Percentiles rank a stretch among this genome's conserved stretches.
phyloP scores from a whole-genome alignment of 1,140 invertebrate genomes.

The Rhagoletis zephyria region DNA sequence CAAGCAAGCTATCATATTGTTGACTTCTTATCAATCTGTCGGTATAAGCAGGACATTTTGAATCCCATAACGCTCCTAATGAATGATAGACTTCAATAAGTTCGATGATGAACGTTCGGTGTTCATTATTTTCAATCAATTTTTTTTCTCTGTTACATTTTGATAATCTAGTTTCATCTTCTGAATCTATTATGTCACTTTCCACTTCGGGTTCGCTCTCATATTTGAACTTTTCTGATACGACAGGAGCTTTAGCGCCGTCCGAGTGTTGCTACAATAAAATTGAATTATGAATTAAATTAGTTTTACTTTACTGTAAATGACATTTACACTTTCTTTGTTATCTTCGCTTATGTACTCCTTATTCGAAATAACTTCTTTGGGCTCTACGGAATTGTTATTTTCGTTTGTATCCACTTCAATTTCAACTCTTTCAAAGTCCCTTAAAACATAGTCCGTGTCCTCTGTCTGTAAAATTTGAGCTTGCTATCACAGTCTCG shows the following conservation, averaged over 20 bases:
- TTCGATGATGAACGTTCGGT: conserved; percentile 13
- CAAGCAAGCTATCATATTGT: conserved; percentile 36
- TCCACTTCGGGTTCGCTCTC: neutral
- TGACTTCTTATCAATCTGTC: neutral
- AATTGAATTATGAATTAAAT: neutral
- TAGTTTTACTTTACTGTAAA: neutral
- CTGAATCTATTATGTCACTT: neutral
- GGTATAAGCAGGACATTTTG: conserved; percentile 1
- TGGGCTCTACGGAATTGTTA: neutral
- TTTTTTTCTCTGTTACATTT: neutral
- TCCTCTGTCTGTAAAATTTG: neutral
- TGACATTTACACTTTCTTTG: neutral
- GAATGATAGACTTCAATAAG: conserved; percentile 42
- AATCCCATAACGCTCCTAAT: conserved; percentile 37
- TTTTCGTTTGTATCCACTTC: neutral
- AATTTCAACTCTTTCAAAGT: conserved; percentile 29
- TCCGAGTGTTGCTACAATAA: neutral
- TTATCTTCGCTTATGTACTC: neutral
- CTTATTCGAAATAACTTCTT: neutral
- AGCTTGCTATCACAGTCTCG: neutral
- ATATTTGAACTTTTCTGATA: neutral
- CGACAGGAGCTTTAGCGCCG: no score
- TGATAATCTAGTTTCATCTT: neutral
- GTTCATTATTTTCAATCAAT: neutral
- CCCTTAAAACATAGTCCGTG: neutral